Evolutionary conservation across 2,113 vertebrate genomes (phyloP).

Genomic region (Todiramphus chloris): DNA sequence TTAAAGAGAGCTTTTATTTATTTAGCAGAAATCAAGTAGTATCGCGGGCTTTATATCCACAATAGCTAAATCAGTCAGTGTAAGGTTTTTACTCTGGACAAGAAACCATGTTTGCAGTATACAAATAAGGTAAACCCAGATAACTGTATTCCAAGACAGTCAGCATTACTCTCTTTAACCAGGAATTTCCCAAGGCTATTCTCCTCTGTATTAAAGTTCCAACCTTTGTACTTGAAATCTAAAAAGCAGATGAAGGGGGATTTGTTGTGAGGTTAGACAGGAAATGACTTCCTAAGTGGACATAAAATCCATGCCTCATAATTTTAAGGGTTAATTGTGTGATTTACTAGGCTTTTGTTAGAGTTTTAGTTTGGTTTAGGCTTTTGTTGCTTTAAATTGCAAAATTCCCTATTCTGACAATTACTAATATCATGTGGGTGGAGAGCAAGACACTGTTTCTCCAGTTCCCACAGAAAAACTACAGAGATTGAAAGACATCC

Average conservation of each 20-base stretch:
- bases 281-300: background rate
- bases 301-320: background rate
- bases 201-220: background rate
- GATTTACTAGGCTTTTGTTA: background rate
- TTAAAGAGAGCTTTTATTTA: background rate
- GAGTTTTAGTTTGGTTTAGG: background rate
- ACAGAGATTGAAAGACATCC: background rate
- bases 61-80: background rate
- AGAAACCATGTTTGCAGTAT: background rate
- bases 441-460: background rate
- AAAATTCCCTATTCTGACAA: background rate
- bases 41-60: background rate
- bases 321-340: background rate
- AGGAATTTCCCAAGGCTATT: background rate
- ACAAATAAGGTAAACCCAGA: background rate
- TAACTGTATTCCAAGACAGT: background rate
- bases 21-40: background rate
- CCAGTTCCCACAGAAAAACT: background rate
- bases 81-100: background rate
- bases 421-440: background rate
- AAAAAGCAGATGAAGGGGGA: background rate
- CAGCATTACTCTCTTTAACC: background rate
- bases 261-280: background rate
- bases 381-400: background rate
- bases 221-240: background rate